Percentiles rank a stretch among this genome's conserved stretches.
Conservation (phyloP, 2,888 invertebrate species). For the Diaperis boleti region DNA sequence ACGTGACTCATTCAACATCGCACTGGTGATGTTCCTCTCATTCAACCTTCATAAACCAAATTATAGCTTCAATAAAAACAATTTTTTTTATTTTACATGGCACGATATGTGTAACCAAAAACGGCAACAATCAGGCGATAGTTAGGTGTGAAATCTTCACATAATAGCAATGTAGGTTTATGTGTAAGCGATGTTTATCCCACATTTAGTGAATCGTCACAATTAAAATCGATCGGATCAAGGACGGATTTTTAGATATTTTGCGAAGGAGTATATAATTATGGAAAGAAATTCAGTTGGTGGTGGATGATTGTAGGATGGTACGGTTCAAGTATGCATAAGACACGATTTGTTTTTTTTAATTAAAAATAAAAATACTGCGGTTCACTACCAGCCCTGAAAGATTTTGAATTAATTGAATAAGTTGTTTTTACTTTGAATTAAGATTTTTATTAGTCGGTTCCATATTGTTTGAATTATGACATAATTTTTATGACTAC, state of each 20-base stretch:
- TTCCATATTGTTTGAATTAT: no score
- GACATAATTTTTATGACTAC: no score
- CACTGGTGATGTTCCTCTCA: constrained; percentile 15
- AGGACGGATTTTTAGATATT: constrained; percentile 1
- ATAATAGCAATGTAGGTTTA: constrained; percentile 4
- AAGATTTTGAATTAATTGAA: no score
- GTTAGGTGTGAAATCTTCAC: background rate
- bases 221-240: background rate
- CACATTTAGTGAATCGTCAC: constrained; percentile 1
- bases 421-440: no score
- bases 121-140: constrained; percentile 2
- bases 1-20: constrained; percentile 25
- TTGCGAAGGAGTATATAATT: background rate
- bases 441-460: no score
- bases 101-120: constrained; percentile 1
- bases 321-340: background rate
- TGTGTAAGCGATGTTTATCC: constrained; percentile 4
- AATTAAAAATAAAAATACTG: background rate
- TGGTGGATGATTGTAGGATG: background rate
- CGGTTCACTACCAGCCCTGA: no score
- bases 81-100: constrained; percentile 11
- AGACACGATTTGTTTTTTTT: background rate
- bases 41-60: constrained; percentile 16
- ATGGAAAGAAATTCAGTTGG: no score
- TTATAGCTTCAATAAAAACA: constrained; percentile 8